Conservation (phyloP, 2,797 vertebrate species). For the Gobio occitaniae region DNA sequence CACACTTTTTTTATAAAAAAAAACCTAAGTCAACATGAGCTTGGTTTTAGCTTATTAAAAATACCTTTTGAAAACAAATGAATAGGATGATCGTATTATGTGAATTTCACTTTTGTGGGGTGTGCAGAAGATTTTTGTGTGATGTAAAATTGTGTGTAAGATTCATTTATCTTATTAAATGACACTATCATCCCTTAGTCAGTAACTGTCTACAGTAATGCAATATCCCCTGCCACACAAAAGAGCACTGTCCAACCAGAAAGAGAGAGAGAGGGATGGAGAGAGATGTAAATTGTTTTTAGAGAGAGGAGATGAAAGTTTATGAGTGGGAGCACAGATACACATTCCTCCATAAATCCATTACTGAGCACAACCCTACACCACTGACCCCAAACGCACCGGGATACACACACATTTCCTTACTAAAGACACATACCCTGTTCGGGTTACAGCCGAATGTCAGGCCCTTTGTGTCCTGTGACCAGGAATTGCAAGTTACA, state of each 20-base stretch:
- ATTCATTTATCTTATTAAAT: conserved; percentile 35
- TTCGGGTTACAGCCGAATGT: conserved; percentile 40
- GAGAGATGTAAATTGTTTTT: conserved; percentile 33
- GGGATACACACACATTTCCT: not conserved
- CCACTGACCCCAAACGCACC: conserved; percentile 61
- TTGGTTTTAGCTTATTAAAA: not conserved
- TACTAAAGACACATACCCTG: conserved; percentile 45
- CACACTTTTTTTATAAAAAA: too few relatives aligned
- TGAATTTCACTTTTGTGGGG: not conserved
- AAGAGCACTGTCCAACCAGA: conserved; percentile 35
- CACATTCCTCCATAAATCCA: conserved; percentile 77
- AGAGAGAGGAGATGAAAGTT: conserved; percentile 38
- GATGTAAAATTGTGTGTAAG: not conserved
- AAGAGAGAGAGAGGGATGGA: not conserved
- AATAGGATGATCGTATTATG: not conserved
- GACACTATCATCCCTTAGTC: conserved; percentile 25
- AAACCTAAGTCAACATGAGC: not conserved
- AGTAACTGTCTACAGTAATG: conserved; percentile 23
- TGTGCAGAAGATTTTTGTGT: too few relatives aligned
- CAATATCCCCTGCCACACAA: conserved; percentile 37
- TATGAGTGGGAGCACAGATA: conserved; percentile 41
- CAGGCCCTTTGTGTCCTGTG: conserved; percentile 9
- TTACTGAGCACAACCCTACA: conserved; percentile 62
- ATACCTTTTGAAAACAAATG: not conserved
- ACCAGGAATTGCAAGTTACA: conserved; percentile 16